Base-by-base conservation (phyloP, 2,888 invertebrate genomes). In the Ischnura elegans region DNA sequence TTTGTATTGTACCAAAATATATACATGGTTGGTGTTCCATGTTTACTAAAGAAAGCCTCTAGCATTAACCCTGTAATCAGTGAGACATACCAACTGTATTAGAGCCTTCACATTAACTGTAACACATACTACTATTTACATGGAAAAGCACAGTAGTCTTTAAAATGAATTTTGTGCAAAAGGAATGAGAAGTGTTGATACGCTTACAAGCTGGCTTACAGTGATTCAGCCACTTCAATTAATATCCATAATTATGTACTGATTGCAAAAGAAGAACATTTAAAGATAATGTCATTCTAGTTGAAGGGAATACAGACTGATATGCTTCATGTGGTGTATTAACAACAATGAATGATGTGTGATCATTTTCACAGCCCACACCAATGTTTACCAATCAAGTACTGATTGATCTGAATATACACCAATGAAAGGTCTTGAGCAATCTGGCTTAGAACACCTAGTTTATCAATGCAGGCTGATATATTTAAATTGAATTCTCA, bases 21-120 rank as follows among this genome's bases (percentile, higher is more conserved):
- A n/a, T 90, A 90, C 90, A 90, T 90, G 90, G 90, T 90, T 90
- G 90, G 90, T 90, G 90, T 90, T 90, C 90, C 90, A 90, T 66
- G 90, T 90, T 66, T 43, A 90, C 43, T 90, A 61, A 90, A 90
- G 61, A 61, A 90, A 90, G 61, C 90, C 90, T 66, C 90, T 43
- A 42, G 90, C 90, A 90, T 61, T 90, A 43, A 90, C 90, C 90
- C 90, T 25, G 43, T 90, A 55, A 61, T 43, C 42, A 16, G 43
- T 45, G 43, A 61, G 66, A 43, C 36, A 36, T 43, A 42, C 90
- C 66, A n/a, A 42, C 76, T 76, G 45, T 61, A 66, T 42, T 42
- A 61, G 61, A 90, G 61, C 76, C 76, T 76, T 90, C 43, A 90
- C 55, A 43, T 90, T 45, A 43, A 87, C 42, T 87, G 87, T 87